Evolutionary conservation across 2,888 invertebrate species (phyloP).

Genomic region (Brachycybe producta): DNA sequence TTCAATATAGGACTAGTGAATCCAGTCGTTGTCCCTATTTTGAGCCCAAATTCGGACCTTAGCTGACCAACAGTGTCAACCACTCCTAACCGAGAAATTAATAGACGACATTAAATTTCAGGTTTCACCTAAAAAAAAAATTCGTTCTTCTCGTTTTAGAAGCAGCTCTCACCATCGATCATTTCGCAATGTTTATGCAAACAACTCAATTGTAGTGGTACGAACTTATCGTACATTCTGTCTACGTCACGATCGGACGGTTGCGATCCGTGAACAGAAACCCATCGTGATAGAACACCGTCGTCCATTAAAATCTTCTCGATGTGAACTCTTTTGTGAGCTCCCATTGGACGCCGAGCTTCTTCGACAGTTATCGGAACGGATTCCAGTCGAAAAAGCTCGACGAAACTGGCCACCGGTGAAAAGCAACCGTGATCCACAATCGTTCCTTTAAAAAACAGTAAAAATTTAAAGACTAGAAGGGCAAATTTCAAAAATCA

Average conservation of each 20-base stretch:
- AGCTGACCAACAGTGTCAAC: conserved; percentile 27
- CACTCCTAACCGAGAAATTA: conserved; percentile 27
- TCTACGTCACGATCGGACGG: conserved; percentile 31
- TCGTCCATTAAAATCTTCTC: conserved; percentile 28
- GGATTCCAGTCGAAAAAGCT: conserved; percentile 28
- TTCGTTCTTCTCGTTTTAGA: too few species aligned
- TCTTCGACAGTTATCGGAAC: conserved; percentile 27
- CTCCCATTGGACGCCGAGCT: conserved; percentile 35
- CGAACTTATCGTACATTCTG: conserved; percentile 32
- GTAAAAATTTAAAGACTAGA: background rate
- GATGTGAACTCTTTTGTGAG: conserved; percentile 29
- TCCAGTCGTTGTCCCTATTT: conserved; percentile 32
- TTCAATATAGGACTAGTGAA: conserved; percentile 32
- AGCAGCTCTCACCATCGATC: conserved; percentile 22
- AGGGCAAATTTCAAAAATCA: background rate
- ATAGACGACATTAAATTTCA: background rate
- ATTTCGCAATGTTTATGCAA: conserved; percentile 27
- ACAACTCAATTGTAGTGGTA: conserved; percentile 30
- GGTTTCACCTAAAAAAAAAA: background rate
- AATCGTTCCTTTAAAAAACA: conserved; percentile 29
- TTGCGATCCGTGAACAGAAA: conserved; percentile 26
- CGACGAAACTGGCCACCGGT: conserved; percentile 32
- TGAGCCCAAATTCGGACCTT: conserved; percentile 26
- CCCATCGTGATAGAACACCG: conserved; percentile 29
- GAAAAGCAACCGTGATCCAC: conserved; percentile 35